Evolutionary conservation across 2,113 vertebrate genomes (phyloP).

Genomic region (Chionodraco myersi): DNA sequence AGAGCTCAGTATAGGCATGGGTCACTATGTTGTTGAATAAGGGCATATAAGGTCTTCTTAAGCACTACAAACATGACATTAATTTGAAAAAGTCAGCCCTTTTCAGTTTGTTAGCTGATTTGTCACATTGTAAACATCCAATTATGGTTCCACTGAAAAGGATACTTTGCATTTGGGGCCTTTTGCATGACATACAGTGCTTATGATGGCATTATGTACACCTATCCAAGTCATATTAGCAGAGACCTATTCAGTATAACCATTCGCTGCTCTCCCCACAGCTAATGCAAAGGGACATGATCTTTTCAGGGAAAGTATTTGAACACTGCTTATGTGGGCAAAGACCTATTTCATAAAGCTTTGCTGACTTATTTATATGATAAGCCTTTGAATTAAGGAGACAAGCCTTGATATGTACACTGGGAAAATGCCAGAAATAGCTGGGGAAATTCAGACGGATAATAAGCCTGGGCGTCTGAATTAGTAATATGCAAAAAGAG

Average conservation of each 20-base stretch:
- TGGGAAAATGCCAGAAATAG: conserved; percentile 52
- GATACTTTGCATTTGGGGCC: conserved; percentile 19
- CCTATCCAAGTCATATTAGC: conserved; percentile 80
- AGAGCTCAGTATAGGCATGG: conserved; percentile 77
- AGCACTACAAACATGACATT: conserved; percentile 71
- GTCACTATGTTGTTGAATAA: conserved; percentile 78
- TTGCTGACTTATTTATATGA: conserved; percentile 57
- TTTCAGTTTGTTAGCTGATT: conserved; percentile 38
- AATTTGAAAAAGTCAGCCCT: conserved; percentile 3
- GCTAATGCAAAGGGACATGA: conserved; percentile 76
- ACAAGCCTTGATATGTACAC: conserved; percentile 62
- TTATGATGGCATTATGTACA: conserved; percentile 78
- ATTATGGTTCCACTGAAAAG: conserved; percentile 43
- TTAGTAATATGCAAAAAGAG: conserved; percentile 40
- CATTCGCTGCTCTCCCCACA: conserved; percentile 84
- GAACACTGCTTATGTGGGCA: conserved; percentile 55
- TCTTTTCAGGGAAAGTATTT: conserved; percentile 56
- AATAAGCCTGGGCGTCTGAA: conserved; percentile 49
- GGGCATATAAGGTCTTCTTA: conserved; percentile 79
- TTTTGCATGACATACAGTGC: conserved; percentile 67
- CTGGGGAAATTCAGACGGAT: conserved; percentile 36
- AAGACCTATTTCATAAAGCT: conserved; percentile 52
- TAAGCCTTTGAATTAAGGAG: conserved; percentile 58
- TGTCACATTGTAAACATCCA: conserved; percentile 51
- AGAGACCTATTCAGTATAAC: conserved; percentile 77